Evolutionary conservation across 2,888 invertebrate genomes (phyloP).

Genomic region (Cerceris rybyensis): DNA sequence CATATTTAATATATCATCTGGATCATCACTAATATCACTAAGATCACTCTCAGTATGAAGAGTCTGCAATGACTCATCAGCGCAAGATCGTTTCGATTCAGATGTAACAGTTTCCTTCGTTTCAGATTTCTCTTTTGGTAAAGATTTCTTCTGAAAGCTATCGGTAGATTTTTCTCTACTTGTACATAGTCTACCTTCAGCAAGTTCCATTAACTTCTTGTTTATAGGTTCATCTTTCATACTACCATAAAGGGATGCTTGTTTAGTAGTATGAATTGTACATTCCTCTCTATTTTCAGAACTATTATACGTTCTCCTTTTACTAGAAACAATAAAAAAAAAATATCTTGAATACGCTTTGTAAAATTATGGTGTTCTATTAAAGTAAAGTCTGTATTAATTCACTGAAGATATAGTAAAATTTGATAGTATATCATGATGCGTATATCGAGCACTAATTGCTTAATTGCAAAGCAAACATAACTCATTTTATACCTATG

Average conservation of each 20-base stretch:
- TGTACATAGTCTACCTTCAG: slow-evolving; percentile 77
- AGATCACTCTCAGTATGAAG: slow-evolving; percentile 87
- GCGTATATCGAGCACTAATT: background rate
- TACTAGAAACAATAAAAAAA: slow-evolving; percentile 62
- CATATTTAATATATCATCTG: slow-evolving; percentile 92
- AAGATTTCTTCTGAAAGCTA: slow-evolving; percentile 74
- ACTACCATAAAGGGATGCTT: slow-evolving; percentile 77
- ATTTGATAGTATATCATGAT: background rate
- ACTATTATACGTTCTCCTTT: slow-evolving; percentile 74
- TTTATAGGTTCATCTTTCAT: slow-evolving; percentile 81
- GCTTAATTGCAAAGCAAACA: slow-evolving; percentile 7
- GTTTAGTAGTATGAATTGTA: slow-evolving; percentile 73
- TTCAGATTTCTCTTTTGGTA: slow-evolving; percentile 77
- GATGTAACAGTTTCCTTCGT: slow-evolving; percentile 70
- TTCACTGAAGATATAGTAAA: background rate
- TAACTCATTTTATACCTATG: slow-evolving; percentile 51
- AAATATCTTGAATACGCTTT: slow-evolving; percentile 6
- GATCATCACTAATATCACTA: slow-evolving; percentile 94
- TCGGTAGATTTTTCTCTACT: slow-evolving; percentile 78
- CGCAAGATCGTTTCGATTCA: slow-evolving; percentile 71
- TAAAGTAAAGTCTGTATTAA: slow-evolving; percentile 3
- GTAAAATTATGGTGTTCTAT: background rate
- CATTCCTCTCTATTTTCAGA: slow-evolving; percentile 77
- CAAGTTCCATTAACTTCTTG: slow-evolving; percentile 80
- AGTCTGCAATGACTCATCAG: slow-evolving; percentile 82